Evolutionary conservation across 2,797 vertebrate species (phyloP).

Genomic region (Kryptolebias ocellatus): DNA sequence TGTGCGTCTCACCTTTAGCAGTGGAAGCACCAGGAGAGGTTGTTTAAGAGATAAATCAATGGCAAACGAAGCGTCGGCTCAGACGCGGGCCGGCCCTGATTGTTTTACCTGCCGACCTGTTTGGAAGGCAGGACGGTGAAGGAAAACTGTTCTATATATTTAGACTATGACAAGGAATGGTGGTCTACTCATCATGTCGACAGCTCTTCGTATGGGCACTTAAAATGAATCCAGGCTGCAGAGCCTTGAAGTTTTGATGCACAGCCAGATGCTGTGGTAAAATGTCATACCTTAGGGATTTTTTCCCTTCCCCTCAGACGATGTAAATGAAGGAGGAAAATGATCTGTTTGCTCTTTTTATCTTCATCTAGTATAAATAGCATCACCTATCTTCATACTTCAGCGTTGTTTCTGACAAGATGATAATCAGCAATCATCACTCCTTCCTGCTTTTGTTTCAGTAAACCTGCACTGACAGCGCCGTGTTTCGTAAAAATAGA

Average conservation of each 20-base stretch:
- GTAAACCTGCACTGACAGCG: conserved; percentile 28
- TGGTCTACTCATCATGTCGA: conserved; percentile 42
- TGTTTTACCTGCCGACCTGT: conserved; percentile 59
- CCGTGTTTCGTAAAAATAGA: conserved; percentile 47
- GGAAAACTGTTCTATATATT: conserved; percentile 60
- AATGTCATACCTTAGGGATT: conserved; percentile 8
- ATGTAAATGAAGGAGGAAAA: conserved; percentile 33
- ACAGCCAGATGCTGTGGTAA: conserved; percentile 20
- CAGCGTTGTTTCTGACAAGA: conserved; percentile 54
- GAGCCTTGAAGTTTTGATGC: conserved; percentile 30
- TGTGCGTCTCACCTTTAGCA: conserved; percentile 75
- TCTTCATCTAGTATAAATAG: conserved; percentile 44
- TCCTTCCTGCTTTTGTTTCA: conserved; percentile 35
- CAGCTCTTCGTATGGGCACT: conserved; percentile 30
- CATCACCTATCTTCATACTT: conserved; percentile 28
- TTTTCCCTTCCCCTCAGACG: conserved; percentile 12
- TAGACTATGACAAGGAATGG: conserved; percentile 42
- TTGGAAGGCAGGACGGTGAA: conserved; percentile 57
- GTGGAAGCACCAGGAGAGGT: conserved; percentile 67
- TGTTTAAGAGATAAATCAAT: conserved; percentile 77
- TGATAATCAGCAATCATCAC: conserved; percentile 43
- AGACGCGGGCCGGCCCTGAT: conserved; percentile 49
- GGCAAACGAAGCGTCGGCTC: conserved; percentile 57
- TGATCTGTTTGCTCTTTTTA: conserved; percentile 20
- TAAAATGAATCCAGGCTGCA: conserved; percentile 42